Percentiles rank a stretch among this genome's conserved stretches.
Conservation (phyloP, 2,113 vertebrate genomes). For the Excalfactoria chinensis region DNA sequence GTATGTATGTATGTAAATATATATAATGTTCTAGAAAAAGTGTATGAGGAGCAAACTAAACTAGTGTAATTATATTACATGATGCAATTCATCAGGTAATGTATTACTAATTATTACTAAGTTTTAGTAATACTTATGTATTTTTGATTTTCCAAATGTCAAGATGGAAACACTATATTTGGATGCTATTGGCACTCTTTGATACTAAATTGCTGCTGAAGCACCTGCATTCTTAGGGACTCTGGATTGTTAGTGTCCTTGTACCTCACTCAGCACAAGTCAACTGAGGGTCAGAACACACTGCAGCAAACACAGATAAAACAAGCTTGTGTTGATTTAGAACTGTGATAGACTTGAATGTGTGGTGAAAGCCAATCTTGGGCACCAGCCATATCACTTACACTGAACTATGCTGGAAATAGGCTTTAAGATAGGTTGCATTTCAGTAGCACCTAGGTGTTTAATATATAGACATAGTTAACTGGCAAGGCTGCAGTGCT, state of each 20-base stretch:
- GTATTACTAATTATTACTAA: no score
- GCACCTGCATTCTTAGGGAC: background rate
- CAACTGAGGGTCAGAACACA: background rate
- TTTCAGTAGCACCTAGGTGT: background rate
- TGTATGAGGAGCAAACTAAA: background rate
- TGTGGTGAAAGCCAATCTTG: background rate
- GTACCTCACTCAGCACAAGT: fast-evolving
- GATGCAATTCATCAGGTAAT: no score
- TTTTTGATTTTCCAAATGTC: background rate
- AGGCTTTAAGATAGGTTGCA: fast-evolving
- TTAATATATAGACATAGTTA: background rate
- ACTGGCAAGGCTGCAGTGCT: background rate
- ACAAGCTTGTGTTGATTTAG: background rate
- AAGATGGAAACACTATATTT: background rate
- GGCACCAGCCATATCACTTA: background rate
- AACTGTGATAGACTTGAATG: background rate
- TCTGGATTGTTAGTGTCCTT: background rate
- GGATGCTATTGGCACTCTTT: fast-evolving
- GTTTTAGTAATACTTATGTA: background rate
- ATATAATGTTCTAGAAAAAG: background rate
- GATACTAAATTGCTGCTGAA: background rate
- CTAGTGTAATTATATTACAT: background rate
- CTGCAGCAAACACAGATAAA: background rate
- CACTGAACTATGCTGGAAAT: background rate
- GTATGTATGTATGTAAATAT: no score